Conservation (phyloP, 1,140 invertebrate genomes). For the Bombus waltoni region DNA sequence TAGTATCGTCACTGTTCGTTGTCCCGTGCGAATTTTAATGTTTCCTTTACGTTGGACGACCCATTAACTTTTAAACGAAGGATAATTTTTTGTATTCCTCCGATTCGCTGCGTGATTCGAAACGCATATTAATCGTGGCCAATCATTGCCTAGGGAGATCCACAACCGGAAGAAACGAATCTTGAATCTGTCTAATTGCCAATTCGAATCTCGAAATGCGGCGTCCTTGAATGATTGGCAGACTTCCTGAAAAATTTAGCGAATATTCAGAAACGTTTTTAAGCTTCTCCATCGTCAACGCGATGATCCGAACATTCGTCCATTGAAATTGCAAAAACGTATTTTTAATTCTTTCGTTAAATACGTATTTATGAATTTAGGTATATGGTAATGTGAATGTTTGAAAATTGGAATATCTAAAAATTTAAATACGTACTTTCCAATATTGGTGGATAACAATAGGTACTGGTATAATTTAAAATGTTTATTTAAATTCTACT, state of each 20-base stretch:
- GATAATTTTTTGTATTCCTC: conserved; percentile 17
- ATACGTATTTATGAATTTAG: no score
- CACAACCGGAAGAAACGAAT: conserved; percentile 5
- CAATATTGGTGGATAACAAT: no score
- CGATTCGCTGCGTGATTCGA: neutral
- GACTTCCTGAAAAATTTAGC: conserved; percentile 20
- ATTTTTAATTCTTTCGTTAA: neutral
- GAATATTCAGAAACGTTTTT: conserved; percentile 1
- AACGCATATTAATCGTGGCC: conserved; percentile 18
- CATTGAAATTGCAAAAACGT: neutral
- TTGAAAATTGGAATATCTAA: no score
- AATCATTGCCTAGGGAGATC: conserved; percentile 1
- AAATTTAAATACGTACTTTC: no score
- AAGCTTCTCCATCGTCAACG: neutral
- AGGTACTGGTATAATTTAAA: no score
- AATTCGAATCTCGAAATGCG: conserved; percentile 22
- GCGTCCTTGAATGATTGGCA: neutral
- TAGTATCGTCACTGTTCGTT: neutral
- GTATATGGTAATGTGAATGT: no score
- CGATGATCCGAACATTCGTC: neutral
- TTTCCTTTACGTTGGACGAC: neutral
- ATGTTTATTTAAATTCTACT: no score
- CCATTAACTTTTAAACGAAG: neutral
- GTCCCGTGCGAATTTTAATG: neutral
- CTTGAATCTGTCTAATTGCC: neutral